phyloP scores from a whole-genome alignment of 2,797 vertebrate species.

The Schizopygopsis malacanthus region DNA sequence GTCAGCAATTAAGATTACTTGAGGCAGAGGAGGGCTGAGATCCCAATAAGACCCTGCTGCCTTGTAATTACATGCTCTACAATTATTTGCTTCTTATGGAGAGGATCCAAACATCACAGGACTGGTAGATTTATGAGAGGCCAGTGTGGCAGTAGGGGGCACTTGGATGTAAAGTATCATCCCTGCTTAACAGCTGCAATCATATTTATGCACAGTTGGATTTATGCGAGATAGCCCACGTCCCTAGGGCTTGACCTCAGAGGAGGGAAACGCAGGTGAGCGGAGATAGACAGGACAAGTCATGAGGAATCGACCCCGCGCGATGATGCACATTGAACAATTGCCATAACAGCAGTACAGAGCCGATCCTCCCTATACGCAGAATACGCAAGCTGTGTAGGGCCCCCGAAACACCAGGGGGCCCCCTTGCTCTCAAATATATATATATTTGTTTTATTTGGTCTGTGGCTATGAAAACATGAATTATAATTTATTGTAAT shows the following conservation, averaged over 20 bases:
- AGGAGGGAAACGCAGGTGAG: constrained; percentile 38
- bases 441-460: too few species aligned
- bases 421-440: too few species aligned
- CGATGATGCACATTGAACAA: background rate
- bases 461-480: too few species aligned
- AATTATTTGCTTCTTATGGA: constrained; percentile 46
- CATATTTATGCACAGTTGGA: constrained; percentile 72
- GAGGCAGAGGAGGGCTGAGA: constrained; percentile 31
- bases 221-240: constrained; percentile 62
- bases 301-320: constrained; percentile 28
- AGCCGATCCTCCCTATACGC: too few species aligned
- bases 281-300: constrained; percentile 5
- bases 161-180: constrained; percentile 74
- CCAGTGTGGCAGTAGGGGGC: constrained; percentile 65
- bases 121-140: constrained; percentile 65
- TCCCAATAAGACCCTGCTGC: constrained; percentile 46
- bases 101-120: constrained; percentile 49
- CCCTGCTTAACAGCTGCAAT: constrained; percentile 69
- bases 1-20: constrained; percentile 50
- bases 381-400: too few species aligned
- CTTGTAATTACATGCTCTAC: constrained; percentile 55
- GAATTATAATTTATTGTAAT: too few species aligned
- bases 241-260: constrained; percentile 20
- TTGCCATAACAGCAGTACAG: background rate
- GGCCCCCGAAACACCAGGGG: too few species aligned